Evolutionary conservation across 2,113 vertebrate genomes (phyloP).

Genomic region (Python bivittatus): DNA sequence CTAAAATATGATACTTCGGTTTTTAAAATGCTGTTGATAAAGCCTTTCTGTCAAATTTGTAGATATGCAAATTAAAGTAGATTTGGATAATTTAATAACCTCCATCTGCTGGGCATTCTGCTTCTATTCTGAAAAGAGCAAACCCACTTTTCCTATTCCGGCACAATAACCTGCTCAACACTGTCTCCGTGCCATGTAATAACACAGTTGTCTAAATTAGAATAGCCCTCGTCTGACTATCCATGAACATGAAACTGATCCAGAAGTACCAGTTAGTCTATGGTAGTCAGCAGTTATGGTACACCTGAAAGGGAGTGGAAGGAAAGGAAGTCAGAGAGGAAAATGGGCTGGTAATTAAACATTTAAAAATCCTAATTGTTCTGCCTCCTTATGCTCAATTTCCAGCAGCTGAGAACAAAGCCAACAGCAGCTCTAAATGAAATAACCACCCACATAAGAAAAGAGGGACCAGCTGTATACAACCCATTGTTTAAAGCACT

Average conservation of each 20-base stretch:
- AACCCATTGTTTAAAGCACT: background rate
- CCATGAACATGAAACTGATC: background rate
- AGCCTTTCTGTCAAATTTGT: background rate
- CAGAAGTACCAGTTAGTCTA: background rate
- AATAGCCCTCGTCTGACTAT: background rate
- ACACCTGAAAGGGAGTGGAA: slow-evolving; percentile 4
- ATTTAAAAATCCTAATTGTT: slow-evolving; percentile 22
- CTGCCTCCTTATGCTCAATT: slow-evolving; percentile 1
- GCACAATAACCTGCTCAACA: background rate
- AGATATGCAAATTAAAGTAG: slow-evolving; percentile 2
- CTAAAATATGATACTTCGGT: background rate
- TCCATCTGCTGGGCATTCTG: background rate
- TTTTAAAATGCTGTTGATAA: background rate
- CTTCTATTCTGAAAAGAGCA: background rate
- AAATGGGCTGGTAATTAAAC: slow-evolving; percentile 4
- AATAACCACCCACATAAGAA: background rate
- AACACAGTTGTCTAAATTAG: background rate
- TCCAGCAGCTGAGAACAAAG: slow-evolving; percentile 5
- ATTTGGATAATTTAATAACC: slow-evolving; percentile 1
- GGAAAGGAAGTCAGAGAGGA: background rate
- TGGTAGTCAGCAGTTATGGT: background rate
- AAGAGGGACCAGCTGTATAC: background rate
- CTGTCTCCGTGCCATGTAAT: background rate
- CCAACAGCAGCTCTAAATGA: background rate
- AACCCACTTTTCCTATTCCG: background rate